phyloP scores from a whole-genome alignment of 1,140 invertebrate species.

The Aphis gossypii region DNA sequence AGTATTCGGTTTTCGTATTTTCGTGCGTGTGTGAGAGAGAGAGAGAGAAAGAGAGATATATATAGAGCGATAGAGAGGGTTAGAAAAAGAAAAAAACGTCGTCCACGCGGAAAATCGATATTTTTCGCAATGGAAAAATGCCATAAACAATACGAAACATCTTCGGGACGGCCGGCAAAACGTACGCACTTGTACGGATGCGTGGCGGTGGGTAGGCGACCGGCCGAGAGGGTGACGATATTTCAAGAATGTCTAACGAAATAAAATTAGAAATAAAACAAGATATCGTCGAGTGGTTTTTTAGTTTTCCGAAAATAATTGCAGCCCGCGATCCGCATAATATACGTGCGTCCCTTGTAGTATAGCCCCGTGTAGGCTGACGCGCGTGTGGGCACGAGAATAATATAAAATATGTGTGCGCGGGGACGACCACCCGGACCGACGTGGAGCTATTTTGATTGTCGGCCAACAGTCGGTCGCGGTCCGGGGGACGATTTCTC shows the following conservation, averaged over 20 bases:
- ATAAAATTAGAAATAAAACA: conserved; percentile 15
- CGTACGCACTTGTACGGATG: not conserved
- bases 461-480: not conserved
- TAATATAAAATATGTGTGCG: not conserved
- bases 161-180: not conserved
- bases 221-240: not conserved
- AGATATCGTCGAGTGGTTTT: not conserved
- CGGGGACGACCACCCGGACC: not conserved
- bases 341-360: no score
- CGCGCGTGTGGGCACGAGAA: not conserved
- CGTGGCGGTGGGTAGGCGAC: not conserved
- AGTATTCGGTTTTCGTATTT: not conserved
- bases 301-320: not conserved
- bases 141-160: conserved; percentile 10
- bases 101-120: not conserved
- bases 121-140: not conserved
- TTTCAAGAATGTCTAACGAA: not conserved
- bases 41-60: not conserved
- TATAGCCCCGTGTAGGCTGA: no score
- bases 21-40: no score
- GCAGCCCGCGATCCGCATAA: not conserved
- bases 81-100: not conserved
- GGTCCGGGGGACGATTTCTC: not conserved
- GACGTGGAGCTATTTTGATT: not conserved
- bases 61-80: not conserved